Percentiles rank a stretch among this genome's conserved stretches.
Evolutionary conservation across 2,888 invertebrate genomes (phyloP).

Genomic region (Abrostola tripartita): DNA sequence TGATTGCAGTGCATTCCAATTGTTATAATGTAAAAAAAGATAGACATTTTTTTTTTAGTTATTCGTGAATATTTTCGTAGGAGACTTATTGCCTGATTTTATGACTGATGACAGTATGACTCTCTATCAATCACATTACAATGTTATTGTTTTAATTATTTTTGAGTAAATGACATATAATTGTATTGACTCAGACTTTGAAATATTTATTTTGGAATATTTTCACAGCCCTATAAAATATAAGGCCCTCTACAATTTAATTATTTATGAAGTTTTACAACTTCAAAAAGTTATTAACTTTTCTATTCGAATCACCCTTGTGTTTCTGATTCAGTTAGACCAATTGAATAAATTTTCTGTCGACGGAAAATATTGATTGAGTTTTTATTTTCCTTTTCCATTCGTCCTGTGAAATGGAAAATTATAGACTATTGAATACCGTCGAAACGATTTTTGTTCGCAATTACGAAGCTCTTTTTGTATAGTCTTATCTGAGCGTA

Average conservation of each 20-base stretch:
- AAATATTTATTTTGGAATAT: neutral
- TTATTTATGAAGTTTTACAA: constrained; percentile 27
- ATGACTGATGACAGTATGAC: too few species aligned
- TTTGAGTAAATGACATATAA: neutral
- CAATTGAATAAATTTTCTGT: constrained; percentile 27
- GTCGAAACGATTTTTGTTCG: neutral
- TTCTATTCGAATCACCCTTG: constrained; percentile 6
- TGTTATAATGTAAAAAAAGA: neutral
- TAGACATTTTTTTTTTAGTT: constrained; percentile 4
- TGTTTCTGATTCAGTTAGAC: constrained; percentile 18
- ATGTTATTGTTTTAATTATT: neutral
- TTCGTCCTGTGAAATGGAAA: constrained; percentile 8
- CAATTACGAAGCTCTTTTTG: constrained; percentile 6
- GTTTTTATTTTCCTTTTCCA: constrained; percentile 8
- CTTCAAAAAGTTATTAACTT: constrained; percentile 14
- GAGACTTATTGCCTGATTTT: neutral
- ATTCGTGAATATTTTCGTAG: neutral
- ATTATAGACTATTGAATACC: constrained; percentile 8
- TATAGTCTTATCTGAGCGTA: constrained; percentile 22
- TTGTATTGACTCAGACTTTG: neutral
- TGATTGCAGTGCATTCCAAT: too few species aligned
- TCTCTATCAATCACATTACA: neutral
- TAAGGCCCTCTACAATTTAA: constrained; percentile 13
- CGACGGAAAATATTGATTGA: constrained; percentile 27
- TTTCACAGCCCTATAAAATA: neutral